Percentiles rank a stretch among this genome's conserved stretches.
Conservation (phyloP, 1,140 invertebrate genomes). For the Amyelois transitella region DNA sequence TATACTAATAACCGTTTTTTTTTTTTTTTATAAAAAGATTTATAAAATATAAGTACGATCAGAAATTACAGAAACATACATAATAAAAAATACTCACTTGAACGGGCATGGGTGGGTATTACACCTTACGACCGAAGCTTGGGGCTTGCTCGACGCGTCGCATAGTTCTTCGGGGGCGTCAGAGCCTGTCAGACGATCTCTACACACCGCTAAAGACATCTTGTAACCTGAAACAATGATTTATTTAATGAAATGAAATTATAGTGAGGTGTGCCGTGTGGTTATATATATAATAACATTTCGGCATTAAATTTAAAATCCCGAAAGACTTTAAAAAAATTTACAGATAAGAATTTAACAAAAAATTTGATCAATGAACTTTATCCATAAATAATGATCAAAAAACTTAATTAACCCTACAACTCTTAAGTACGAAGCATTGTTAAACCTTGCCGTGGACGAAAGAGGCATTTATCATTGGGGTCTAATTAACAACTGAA, state of each 20-base stretch:
- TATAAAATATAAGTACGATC: too few species aligned
- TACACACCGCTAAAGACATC: slow-evolving; percentile 86
- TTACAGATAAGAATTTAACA: background rate
- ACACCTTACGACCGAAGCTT: slow-evolving; percentile 84
- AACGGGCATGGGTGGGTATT: slow-evolving; percentile 90
- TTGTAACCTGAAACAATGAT: slow-evolving; percentile 84
- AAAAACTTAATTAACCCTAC: background rate
- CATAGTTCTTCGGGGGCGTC: slow-evolving; percentile 87
- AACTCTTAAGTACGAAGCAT: background rate
- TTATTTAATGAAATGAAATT: too few species aligned
- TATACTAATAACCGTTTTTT: too few species aligned
- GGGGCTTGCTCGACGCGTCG: slow-evolving; percentile 83
- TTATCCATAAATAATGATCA: background rate
- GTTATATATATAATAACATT: too few species aligned
- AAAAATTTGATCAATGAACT: background rate
- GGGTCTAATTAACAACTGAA: background rate
- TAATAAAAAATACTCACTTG: slow-evolving; percentile 78
- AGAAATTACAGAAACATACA: too few species aligned
- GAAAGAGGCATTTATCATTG: background rate
- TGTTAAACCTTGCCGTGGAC: background rate
- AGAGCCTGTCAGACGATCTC: slow-evolving; percentile 81
- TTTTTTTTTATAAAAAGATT: too few species aligned
- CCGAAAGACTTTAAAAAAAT: too few species aligned
- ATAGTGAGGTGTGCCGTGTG: too few species aligned
- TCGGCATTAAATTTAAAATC: too few species aligned